A percentile compares a stretch with the other conserved stretches of the same genome.
These are phyloP conservation scores for Callocephalon fimbriatum DNA, from an alignment of 2,113 vertebrate species.

Conservation along the genomic window DNA sequence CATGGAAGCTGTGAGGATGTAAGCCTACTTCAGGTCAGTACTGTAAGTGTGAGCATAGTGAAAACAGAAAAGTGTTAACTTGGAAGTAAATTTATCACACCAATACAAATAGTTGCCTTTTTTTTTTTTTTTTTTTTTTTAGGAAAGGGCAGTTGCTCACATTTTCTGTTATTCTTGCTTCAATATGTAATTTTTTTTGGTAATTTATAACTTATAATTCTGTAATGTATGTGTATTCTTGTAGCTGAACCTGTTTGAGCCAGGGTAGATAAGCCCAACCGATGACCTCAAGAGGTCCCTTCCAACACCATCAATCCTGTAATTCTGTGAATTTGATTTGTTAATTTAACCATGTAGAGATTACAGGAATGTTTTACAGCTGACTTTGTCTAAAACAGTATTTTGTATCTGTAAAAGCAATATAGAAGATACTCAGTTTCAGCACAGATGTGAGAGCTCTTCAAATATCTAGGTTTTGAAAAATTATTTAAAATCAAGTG, in stretches of 20 bases:
- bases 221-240: neutral
- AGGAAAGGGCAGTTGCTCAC: neutral
- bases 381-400: neutral
- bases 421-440: neutral
- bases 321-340: neutral
- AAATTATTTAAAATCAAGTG: neutral
- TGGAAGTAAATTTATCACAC: neutral
- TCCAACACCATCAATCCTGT: neutral
- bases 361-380: neutral
- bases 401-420: neutral
- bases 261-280: neutral
- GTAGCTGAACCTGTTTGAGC: neutral
- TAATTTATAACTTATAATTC: neutral
- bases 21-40: neutral
- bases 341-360: neutral
- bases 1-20: neutral
- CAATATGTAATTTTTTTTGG: neutral
- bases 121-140: neutral
- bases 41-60: neutral
- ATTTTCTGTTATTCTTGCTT: neutral
- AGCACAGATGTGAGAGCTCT: neutral
- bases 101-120: neutral
- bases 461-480: neutral
- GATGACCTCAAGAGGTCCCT: neutral
- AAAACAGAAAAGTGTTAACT: neutral